A percentile compares a stretch with the other conserved stretches of the same genome.
phyloP scores from a whole-genome alignment of 2,113 vertebrate species.

The Quiscalus mexicanus region DNA sequence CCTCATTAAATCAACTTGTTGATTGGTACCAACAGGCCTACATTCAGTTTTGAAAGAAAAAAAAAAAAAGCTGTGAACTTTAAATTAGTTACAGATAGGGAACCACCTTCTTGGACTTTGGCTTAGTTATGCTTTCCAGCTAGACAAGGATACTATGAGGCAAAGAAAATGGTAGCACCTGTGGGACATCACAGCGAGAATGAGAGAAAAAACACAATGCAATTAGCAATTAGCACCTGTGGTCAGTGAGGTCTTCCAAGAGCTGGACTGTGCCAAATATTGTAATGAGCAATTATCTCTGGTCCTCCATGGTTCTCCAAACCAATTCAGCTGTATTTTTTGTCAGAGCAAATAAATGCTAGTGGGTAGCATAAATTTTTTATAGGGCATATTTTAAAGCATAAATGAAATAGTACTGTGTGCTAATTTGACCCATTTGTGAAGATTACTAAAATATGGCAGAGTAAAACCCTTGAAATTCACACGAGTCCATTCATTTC shows the following conservation, averaged over 20 bases:
- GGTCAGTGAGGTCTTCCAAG: not conserved
- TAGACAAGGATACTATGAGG: not conserved
- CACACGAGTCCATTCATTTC: not conserved
- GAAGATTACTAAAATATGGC: not conserved
- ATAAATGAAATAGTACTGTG: not conserved
- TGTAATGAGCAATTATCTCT: not conserved
- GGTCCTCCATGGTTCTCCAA: not conserved
- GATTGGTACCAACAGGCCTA: not conserved
- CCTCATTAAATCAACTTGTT: not conserved
- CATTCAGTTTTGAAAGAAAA: not conserved
- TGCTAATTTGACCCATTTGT: not conserved
- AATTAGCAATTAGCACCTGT: not conserved
- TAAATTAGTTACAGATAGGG: not conserved
- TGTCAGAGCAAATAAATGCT: not conserved
- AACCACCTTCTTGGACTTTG: not conserved
- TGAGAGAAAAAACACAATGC: not conserved
- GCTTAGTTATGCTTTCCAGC: not conserved
- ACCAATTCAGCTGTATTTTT: not conserved
- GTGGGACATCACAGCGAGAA: not conserved
- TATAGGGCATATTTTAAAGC: not conserved
- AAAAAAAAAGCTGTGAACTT: not conserved
- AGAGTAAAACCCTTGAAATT: not conserved
- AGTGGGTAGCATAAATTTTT: not conserved
- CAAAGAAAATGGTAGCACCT: not conserved
- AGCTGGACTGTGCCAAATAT: not conserved